Conservation (phyloP, 1,140 invertebrate genomes). For the Colletes latitarsis region DNA sequence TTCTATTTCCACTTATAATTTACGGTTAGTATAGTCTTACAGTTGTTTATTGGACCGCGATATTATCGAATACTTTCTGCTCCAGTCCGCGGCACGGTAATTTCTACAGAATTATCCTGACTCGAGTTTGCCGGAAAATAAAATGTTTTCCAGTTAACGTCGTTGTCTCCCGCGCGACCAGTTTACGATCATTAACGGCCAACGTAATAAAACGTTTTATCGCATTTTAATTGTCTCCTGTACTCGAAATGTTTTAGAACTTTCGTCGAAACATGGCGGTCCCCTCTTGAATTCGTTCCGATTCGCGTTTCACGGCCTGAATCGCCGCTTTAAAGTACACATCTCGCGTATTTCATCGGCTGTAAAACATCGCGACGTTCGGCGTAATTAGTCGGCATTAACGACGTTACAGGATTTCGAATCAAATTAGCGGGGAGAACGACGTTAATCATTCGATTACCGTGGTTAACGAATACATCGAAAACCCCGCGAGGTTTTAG, state of each 20-base stretch:
- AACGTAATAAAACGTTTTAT: not conserved
- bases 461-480: slow-evolving; percentile 1
- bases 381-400: not conserved
- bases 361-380: not conserved
- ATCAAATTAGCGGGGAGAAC: not conserved
- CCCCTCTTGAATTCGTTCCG: not conserved
- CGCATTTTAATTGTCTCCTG: slow-evolving; percentile 4
- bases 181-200: slow-evolving; percentile 2
- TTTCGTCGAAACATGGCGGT: not conserved
- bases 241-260: not conserved
- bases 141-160: not conserved
- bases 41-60: not conserved
- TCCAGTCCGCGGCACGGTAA: not conserved
- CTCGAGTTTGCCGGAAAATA: not conserved
- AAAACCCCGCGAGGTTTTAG: slow-evolving; percentile 1
- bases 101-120: not conserved
- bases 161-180: not conserved
- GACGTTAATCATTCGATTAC: slow-evolving; percentile 22
- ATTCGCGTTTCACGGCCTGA: not conserved
- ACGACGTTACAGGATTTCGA: not conserved
- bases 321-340: not conserved
- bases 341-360: not conserved
- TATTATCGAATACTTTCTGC: not conserved
- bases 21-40: too few species aligned
- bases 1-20: too few species aligned